Conservation (phyloP, 2,113 vertebrate genomes). For the Gobiocypris rarus region DNA sequence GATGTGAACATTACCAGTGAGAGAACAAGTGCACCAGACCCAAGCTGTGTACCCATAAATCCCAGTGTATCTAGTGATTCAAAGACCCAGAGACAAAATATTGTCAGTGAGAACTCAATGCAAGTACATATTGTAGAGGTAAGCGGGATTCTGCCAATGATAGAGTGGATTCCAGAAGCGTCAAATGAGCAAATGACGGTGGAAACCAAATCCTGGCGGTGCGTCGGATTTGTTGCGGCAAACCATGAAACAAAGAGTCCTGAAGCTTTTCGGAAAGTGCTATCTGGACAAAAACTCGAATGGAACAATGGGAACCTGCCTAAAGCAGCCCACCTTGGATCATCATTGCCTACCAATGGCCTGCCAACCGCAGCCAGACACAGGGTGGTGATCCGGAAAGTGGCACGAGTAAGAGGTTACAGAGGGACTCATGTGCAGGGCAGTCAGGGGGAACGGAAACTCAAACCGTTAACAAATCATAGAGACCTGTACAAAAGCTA, state of each 20-base stretch:
- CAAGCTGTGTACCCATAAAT: constrained; percentile 24
- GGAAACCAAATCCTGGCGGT: constrained; percentile 34
- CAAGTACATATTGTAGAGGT: neutral
- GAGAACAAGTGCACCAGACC: constrained; percentile 20
- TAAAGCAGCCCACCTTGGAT: constrained; percentile 5
- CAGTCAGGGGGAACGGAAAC: constrained; percentile 1
- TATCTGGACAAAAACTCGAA: constrained; percentile 22
- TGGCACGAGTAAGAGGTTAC: neutral
- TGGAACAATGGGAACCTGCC: neutral
- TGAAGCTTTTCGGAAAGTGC: constrained; percentile 24
- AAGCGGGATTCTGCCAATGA: constrained; percentile 27
- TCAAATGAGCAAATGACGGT: constrained; percentile 14
- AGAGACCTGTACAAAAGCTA: neutral
- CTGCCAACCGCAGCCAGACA: neutral
- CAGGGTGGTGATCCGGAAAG: constrained; percentile 31
- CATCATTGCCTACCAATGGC: constrained; percentile 2
- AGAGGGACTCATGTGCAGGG: neutral
- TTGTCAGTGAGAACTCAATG: constrained; percentile 7
- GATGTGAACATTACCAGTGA: neutral
- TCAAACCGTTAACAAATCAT: neutral
- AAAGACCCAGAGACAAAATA: constrained; percentile 37
- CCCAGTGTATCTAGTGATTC: constrained; percentile 1
- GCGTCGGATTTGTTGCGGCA: constrained; percentile 1
- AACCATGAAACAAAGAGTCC: constrained; percentile 24
- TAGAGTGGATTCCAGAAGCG: constrained; percentile 23